Evolutionary conservation across 2,888 invertebrate species (phyloP), one percentile per base, ranked within the genome.

Genomic region (Labia minor): DNA sequence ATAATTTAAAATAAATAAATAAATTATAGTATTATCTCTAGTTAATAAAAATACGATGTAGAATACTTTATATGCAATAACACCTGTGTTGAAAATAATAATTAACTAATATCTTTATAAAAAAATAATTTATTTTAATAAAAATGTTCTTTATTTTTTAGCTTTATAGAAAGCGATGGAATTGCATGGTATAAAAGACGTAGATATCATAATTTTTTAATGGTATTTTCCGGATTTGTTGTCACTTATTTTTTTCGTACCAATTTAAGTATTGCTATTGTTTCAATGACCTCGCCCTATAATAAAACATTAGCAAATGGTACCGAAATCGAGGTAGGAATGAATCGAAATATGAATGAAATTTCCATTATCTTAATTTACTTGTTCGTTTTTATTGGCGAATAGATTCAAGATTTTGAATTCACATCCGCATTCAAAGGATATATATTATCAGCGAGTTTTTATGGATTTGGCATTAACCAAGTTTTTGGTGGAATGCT

Each of bases 401-500:
- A 6, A 6, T 49, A 88, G 85, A 78, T 80, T 14, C 85, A 83
- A 71, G 90, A 91, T 73, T 92, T 92, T 74, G 84, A 88, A 69
- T 93, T 93, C 93, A 85, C 86, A 72, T 82, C 87, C 0, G 85
- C 85, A 74, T 83, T 86, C 49, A 89, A 88, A 77, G 92, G 92
- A 0, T 78, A 88, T 65, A 84, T 94, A 21, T 78, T 94, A 65
- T 90, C 91, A 73, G 89, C 92, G 0, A 94, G 94, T 78, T 94
- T 94, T 81, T 92, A 92, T 74, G 93, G 93, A 0, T 94, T 94
- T 77, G 84, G 93, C 67, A 77, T 89, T 68, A 93, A 93, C 0
- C 93, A 78, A 70, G 79, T 93, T 49, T 82, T 88, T 0, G 93
- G 92, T 0, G 93, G 93, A 64, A 90, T 88, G 83, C 78, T 95